Base-by-base conservation (phyloP, 1,140 invertebrate species). In the Meloidogyne floridensis region DNA sequence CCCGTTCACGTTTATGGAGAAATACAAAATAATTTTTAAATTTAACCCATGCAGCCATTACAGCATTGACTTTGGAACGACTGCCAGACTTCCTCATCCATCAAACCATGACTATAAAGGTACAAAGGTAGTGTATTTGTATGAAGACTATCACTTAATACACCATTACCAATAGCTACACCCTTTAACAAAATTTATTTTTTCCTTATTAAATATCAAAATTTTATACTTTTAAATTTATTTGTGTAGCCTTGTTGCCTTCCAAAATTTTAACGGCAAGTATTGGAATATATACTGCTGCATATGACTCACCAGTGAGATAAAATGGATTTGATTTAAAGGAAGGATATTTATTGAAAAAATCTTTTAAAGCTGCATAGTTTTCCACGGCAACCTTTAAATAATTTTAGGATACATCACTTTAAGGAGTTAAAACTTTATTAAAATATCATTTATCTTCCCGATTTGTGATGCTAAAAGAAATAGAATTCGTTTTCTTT, bases 271-370 rank as follows among this genome's bases (percentile, higher is more conserved):
- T 84, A 5, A 89, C 86, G 15, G 91, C 87, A 59, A 92, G 83
- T 9, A 92, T 92, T n/a, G 91, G 91, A 32, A 92, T 81, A 75
- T 91, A 91, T 65, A 92, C 86, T 88, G 73, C 82, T n/a, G 91
- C 91, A 84, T 91, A 91, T 53, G 86, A 88, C 85, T 91, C 91
- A 43, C 91, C 92, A 54, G 91, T 90, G 47, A 92, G 86, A 80
- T 90, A 92, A 71, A 92, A 91, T n/a, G 87, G 85, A 74, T 88
- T 91, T 6, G 86, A 85, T 42, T 83, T 83, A 83, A 90, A 92
- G 82, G 92, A 89, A 15, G 92, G 91, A 85, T 91, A 93, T 81
- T 92, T 91, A 11, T 73, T 74, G 83, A 92, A 91, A 87, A 92
- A 92, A 77, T 91, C 82, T 81, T 91, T 88, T 59, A 93, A 71